Evolutionary conservation across 2,888 invertebrate species (phyloP).

Genomic region (Phanerotoma sp.): DNA sequence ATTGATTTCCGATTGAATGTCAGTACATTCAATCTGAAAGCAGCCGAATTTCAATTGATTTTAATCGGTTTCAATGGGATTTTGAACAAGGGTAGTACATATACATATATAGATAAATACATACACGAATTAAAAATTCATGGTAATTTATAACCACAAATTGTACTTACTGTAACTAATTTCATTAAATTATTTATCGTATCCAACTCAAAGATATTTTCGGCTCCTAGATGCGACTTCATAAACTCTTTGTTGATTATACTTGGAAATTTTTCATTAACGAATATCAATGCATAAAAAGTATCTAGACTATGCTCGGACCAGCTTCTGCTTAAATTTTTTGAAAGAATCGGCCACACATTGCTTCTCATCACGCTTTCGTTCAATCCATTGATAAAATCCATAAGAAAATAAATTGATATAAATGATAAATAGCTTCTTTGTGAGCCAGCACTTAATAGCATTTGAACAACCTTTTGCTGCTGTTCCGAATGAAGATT

Average conservation of each 20-base stretch:
- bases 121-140: slow-evolving; percentile 27
- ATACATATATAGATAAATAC: slow-evolving; percentile 1
- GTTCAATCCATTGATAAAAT: slow-evolving; percentile 63
- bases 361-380: slow-evolving; percentile 60
- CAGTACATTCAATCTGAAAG: too few relatives aligned
- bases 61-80: too few relatives aligned
- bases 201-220: slow-evolving; percentile 63
- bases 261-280: slow-evolving; percentile 58
- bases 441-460: slow-evolving; percentile 63
- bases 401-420: slow-evolving; percentile 64
- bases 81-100: too few relatives aligned
- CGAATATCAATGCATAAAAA: slow-evolving; percentile 64
- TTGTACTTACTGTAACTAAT: slow-evolving; percentile 64
- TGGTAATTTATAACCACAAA: slow-evolving; percentile 29
- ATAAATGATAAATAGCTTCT: slow-evolving; percentile 66
- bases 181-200: slow-evolving; percentile 62
- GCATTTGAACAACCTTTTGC: slow-evolving; percentile 56
- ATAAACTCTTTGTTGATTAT: slow-evolving; percentile 61
- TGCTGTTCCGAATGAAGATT: slow-evolving; percentile 57
- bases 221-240: slow-evolving; percentile 61
- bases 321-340: slow-evolving; percentile 65
- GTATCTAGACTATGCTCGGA: slow-evolving; percentile 68
- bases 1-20: too few relatives aligned
- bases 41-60: too few relatives aligned
- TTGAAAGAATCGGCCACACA: slow-evolving; percentile 65